Conservation (phyloP, 2,888 invertebrate genomes). For the Coenonympha glycerion region DNA sequence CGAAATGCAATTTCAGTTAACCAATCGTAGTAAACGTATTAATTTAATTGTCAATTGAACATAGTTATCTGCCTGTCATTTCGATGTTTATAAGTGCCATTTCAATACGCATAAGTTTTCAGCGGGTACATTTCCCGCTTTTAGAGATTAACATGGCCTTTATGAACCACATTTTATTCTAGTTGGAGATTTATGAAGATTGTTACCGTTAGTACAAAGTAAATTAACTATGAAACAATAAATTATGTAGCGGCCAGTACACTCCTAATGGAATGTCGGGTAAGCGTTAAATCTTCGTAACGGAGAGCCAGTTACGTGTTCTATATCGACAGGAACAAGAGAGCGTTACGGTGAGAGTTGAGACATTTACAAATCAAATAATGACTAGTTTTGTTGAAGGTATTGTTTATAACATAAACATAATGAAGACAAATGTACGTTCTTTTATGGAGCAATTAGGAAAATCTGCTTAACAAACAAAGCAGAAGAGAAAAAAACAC, state of each 20-base stretch:
- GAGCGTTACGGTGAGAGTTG: not conserved
- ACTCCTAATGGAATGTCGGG: conserved; percentile 21
- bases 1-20: too few relatives aligned
- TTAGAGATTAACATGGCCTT: not conserved
- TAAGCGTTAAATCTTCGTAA: conserved; percentile 19
- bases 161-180: conserved; percentile 9
- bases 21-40: too few relatives aligned
- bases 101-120: not conserved
- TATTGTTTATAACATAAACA: not conserved
- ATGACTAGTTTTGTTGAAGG: not conserved
- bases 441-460: too few relatives aligned
- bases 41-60: too few relatives aligned
- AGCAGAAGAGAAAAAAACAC: too few relatives aligned
- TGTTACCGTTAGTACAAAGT: conserved; percentile 15
- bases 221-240: conserved; percentile 21
- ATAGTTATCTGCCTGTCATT: not conserved
- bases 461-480: too few relatives aligned
- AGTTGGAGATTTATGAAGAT: conserved; percentile 14
- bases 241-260: conserved; percentile 13
- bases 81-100: not conserved
- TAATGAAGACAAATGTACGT: too few relatives aligned
- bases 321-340: conserved; percentile 15
- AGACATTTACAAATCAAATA: conserved; percentile 4
- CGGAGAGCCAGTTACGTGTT: conserved; percentile 13
- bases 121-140: too few relatives aligned